Percentiles rank a stretch among this genome's conserved stretches.
Conservation (phyloP, 2,888 invertebrate genomes). For the Hylaea fasciaria region DNA sequence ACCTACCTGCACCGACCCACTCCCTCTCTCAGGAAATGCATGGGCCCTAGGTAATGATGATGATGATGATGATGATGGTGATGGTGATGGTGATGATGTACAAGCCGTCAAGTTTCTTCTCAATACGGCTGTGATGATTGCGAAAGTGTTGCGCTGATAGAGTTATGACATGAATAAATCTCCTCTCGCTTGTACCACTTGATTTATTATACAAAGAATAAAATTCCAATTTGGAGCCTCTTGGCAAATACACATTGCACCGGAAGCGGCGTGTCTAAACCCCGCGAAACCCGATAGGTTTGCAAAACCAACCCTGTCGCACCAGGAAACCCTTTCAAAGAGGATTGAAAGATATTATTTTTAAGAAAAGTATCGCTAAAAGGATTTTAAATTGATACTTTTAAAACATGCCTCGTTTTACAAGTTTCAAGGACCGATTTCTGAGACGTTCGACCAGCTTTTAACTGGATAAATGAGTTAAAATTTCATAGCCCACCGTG, state of each 20-base stretch:
- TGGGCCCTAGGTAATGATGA: no score
- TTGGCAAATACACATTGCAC: constrained; percentile 12
- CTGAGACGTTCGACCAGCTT: not conserved
- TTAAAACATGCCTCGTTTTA: not conserved
- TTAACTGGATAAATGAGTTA: not conserved
- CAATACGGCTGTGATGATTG: no score
- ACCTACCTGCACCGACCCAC: no score
- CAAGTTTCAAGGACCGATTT: not conserved
- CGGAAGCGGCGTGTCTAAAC: constrained; percentile 10
- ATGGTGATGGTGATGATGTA: no score
- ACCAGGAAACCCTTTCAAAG: not conserved
- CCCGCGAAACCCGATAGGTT: constrained; percentile 19
- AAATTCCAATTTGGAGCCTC: constrained; percentile 23
- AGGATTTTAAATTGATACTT: not conserved
- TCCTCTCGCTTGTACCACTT: constrained; percentile 11
- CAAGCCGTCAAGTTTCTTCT: no score
- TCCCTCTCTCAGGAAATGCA: no score
- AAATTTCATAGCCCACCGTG: not conserved
- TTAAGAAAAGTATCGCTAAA: not conserved
- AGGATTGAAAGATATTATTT: not conserved
- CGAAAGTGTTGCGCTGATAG: no score
- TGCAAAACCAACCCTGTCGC: constrained; percentile 1
- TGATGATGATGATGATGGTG: no score
- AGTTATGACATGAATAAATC: not conserved
- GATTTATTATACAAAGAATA: constrained; percentile 34